Conservation (phyloP, 1,140 invertebrate species). For the Brachionus koreanus region DNA sequence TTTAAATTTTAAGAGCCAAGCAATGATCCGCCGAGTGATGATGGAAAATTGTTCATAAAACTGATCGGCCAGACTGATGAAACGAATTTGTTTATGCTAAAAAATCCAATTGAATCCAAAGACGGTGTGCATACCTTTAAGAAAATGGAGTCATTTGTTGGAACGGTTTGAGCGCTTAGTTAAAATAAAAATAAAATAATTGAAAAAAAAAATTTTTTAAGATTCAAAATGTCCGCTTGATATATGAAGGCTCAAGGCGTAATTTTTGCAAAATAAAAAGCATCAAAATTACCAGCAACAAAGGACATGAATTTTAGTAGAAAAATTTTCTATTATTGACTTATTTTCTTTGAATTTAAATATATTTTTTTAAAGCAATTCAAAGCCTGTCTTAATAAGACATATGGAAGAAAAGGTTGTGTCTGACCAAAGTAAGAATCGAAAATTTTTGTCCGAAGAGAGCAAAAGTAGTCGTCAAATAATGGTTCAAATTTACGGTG, state of each 20-base stretch:
- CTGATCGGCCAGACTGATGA: background rate
- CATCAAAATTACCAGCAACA: conserved; percentile 15
- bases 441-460: background rate
- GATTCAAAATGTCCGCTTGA: conserved; percentile 17
- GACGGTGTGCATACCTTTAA: conserved; percentile 5
- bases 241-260: background rate
- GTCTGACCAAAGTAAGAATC: background rate
- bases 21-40: conserved; percentile 20
- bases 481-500: conserved; percentile 19
- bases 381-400: background rate
- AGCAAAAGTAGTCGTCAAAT: background rate
- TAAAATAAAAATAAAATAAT: background rate
- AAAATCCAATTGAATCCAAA: background rate
- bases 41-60: conserved; percentile 27
- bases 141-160: background rate
- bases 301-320: conserved; percentile 30
- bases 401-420: background rate
- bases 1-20: background rate
- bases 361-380: background rate
- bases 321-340: background rate
- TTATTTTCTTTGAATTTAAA: background rate
- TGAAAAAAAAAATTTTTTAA: background rate
- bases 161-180: background rate
- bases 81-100: background rate
- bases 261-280: conserved; percentile 38